phyloP scores from a whole-genome alignment of 2,113 vertebrate species.

The Microcebus griseorufus region DNA sequence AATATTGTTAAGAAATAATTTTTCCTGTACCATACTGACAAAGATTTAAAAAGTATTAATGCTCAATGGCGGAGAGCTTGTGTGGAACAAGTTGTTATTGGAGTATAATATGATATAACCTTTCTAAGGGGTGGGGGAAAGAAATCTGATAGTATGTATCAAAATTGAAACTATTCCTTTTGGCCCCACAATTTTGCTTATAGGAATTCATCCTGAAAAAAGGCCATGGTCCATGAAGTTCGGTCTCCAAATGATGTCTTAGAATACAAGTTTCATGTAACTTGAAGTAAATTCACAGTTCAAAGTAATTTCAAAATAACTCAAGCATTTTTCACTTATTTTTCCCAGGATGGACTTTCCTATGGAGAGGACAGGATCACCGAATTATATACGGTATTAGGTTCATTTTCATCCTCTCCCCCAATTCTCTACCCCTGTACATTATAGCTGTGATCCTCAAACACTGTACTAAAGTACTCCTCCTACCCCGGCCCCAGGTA shows the following conservation, averaged over 20 bases:
- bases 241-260: neutral
- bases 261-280: slow-evolving; percentile 4
- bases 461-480: neutral
- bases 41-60: neutral
- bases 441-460: neutral
- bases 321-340: neutral
- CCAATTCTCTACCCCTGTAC: neutral
- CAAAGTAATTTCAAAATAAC: slow-evolving; percentile 31
- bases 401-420: neutral
- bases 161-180: neutral
- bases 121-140: neutral
- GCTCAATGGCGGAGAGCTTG: neutral
- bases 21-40: neutral
- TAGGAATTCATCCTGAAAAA: neutral
- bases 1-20: neutral
- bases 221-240: neutral
- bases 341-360: neutral
- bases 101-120: neutral
- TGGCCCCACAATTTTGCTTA: neutral
- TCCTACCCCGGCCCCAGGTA: too few species aligned
- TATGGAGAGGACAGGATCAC: neutral
- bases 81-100: neutral
- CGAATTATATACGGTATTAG: neutral
- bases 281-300: slow-evolving; percentile 41
- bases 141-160: neutral